Conservation (phyloP, 2,113 vertebrate genomes). For the Oreocharis arfaki region DNA sequence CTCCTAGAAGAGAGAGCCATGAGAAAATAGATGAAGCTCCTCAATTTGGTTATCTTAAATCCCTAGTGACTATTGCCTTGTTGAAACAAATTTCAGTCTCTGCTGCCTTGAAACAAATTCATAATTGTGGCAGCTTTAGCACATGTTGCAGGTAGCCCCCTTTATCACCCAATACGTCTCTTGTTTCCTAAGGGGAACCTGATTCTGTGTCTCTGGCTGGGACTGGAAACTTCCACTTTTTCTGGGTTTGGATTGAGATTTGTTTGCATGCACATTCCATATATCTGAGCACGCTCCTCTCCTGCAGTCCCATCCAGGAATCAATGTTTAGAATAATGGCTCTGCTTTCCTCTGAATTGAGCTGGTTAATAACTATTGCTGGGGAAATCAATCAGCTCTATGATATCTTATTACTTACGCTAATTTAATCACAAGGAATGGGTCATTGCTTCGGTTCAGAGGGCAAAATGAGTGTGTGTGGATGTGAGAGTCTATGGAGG, state of each 20-base stretch:
- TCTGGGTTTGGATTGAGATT: neutral
- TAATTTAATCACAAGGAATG: constrained; percentile 96
- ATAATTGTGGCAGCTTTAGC: neutral
- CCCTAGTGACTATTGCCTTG: rapidly evolving
- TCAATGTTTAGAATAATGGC: constrained; percentile 93
- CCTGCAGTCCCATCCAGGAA: constrained; percentile 72
- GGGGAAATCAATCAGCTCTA: constrained; percentile 94
- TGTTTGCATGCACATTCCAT: constrained; percentile 6
- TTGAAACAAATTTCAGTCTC: neutral
- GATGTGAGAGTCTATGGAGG: neutral
- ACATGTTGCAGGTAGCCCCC: neutral
- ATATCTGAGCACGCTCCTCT: constrained; percentile 55
- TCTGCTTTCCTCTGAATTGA: constrained; percentile 84
- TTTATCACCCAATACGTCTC: neutral
- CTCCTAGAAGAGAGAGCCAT: neutral
- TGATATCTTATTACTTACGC: constrained; percentile 98
- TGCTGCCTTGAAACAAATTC: neutral
- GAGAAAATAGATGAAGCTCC: neutral
- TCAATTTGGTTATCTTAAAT: neutral
- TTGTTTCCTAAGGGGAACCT: neutral
- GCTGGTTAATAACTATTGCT: constrained; percentile 92
- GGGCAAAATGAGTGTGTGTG: constrained; percentile 58
- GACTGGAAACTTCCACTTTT: neutral
- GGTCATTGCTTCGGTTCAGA: constrained; percentile 86
- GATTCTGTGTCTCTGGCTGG: neutral